Evolutionary conservation across 2,797 vertebrate genomes (phyloP), one percentile per base, ranked within the genome.

Genomic region (Natrix natrix): DNA sequence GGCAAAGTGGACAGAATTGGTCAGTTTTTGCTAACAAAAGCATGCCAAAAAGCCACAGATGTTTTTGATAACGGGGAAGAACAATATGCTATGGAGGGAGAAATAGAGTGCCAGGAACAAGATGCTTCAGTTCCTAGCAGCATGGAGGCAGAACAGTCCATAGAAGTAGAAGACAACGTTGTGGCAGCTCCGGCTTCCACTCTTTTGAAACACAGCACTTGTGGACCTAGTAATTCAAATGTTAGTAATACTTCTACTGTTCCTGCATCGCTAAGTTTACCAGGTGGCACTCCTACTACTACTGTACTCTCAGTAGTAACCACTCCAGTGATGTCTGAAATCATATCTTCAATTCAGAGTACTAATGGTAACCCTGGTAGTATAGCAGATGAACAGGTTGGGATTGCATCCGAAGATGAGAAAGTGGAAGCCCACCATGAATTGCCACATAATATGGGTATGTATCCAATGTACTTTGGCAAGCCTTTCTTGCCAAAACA

Each of bases 1-100:
- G 97, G 96, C 91, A 99, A 98, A 95, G 97, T 98, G 60, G 98
- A 98, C 96, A 98, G 98, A 95, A 98, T 98, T 88, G 97, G 96
- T 90, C 98, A 98, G 93, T 97, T 98, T 91, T 92, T 98, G 95
- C 93, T 97, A 94, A 98, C 97, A 52, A 98, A 98, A 96, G 97
- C 98, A 0, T 97, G 97, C 96, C 96, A 98, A 96, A 97, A 97
- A 91, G 98, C 98, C 87, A 97, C 97, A 8, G 97, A 98, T 90
- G 98, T 97, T 93, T 97, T 98, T 92, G 97, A 98, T 92, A 97
- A 97, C 69, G 98, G 98, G 91, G 98, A 98, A 90, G 98, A 98
- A 87, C 97, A 97, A 0, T 97, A 95, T 17, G 94, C 95, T 95
- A 69, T 97, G 93, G 98, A 98, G 87, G 98, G 97, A 89, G 98